Percentiles rank a stretch among this genome's conserved stretches.
Conservation (phyloP, 1,140 invertebrate genomes). For the Aleiodes sp. region DNA sequence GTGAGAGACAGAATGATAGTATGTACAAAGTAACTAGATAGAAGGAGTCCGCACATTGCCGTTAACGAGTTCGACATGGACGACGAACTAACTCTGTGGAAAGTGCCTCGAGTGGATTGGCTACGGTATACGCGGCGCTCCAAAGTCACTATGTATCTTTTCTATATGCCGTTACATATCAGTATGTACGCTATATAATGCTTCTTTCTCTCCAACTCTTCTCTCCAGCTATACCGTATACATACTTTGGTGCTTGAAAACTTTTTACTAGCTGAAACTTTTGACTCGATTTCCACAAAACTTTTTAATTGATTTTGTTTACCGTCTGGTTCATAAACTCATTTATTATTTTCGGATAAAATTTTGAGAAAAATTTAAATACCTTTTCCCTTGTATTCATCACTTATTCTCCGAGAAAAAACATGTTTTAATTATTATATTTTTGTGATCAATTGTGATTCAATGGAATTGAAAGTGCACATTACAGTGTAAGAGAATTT, state of each 20-base stretch:
- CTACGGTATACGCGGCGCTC: constrained; percentile 6
- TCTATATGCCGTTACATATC: constrained; percentile 14
- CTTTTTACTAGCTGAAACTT: neutral
- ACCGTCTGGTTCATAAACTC: constrained; percentile 20
- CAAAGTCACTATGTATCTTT: constrained; percentile 5
- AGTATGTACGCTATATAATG: neutral
- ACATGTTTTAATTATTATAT: too few relatives aligned
- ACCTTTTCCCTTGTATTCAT: too few relatives aligned
- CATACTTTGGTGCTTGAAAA: constrained; percentile 11
- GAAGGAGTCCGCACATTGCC: neutral
- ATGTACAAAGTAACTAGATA: constrained; percentile 1
- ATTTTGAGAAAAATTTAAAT: too few relatives aligned
- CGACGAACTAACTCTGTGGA: constrained; percentile 4
- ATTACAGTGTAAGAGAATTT: too few relatives aligned
- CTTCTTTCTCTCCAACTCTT: neutral
- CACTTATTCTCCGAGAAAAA: too few relatives aligned
- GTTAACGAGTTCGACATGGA: constrained; percentile 26
- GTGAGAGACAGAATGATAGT: neutral
- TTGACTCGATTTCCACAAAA: constrained; percentile 32
- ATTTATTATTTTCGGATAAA: neutral
- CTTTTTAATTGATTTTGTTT: constrained; percentile 52
- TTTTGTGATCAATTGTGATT: too few relatives aligned
- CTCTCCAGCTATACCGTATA: neutral
- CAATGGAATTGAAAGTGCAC: too few relatives aligned
- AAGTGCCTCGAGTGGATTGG: constrained; percentile 13